These are phyloP conservation scores for Cardiocondyla obscurior DNA, from an alignment of 1,140 invertebrate species.

Conservation along the genomic window DNA sequence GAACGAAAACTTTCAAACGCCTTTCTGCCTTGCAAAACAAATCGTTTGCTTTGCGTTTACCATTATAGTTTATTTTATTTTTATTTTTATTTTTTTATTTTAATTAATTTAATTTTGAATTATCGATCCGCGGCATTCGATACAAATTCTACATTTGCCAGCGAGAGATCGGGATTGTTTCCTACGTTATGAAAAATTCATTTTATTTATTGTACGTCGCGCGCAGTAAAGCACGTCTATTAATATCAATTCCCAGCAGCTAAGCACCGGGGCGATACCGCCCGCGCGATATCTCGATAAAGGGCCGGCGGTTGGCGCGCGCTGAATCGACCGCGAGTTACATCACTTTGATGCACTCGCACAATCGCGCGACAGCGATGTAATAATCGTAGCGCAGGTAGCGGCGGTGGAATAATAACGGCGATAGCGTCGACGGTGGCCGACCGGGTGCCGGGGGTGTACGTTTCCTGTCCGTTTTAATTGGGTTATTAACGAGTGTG, in stretches of 20 bases:
- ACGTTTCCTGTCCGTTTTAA: conserved; percentile 77
- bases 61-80: too few species aligned
- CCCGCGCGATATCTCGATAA: conserved; percentile 19
- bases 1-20: background rate
- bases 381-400: conserved; percentile 17
- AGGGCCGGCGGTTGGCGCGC: background rate
- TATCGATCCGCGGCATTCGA: background rate
- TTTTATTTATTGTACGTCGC: background rate
- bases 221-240: background rate
- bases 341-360: conserved; percentile 7
- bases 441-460: conserved; percentile 40
- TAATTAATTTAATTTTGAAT: background rate
- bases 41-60: background rate
- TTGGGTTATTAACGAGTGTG: conserved; percentile 77
- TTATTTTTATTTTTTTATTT: too few species aligned
- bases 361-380: conserved; percentile 21
- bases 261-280: background rate
- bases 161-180: background rate
- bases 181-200: background rate
- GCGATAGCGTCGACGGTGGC: conserved; percentile 45
- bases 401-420: conserved; percentile 23
- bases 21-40: background rate
- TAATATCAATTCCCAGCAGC: background rate
- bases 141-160: background rate
- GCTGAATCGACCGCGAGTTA: conserved; percentile 11